Evolutionary conservation across 1,140 invertebrate genomes (phyloP), one percentile per base, ranked within the genome.

Genomic region (Listronotus oregonensis): DNA sequence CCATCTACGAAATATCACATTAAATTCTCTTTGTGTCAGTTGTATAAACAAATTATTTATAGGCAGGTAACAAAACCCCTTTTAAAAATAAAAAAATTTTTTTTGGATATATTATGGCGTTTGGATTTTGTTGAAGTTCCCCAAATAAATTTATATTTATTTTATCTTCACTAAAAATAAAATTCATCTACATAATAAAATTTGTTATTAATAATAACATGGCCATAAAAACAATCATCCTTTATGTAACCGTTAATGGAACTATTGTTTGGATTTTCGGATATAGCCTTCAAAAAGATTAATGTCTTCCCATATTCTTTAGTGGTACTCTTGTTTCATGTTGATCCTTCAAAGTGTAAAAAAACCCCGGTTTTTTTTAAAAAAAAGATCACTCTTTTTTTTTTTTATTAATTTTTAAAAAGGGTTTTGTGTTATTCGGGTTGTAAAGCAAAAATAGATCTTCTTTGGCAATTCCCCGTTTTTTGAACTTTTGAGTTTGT

Each of bases 161-260:
- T 27, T 27, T 5, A 27, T 27, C 21, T 5, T 27, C 5, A 3
- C 1, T 27, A n/a, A 27, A 3, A 3, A 27, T 27, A 27, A 27
- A 59, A 27, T 32, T 68, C 37, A 14, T 68, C 66, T 8, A 71
- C 44, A 56, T 68, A 68, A 44, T 52, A 71, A 27, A 63, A 10
- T 11, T 43, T 62, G 17, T 66, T 32, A 31, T 43, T 51, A 11
- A 67, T 17, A 27, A 57, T 42, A 7, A 71, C 14, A n/a, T 56
- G 60, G 12, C 69, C 69, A 55, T 68, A 71, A 56, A 71, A 71
- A 37, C 52, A 49, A 10, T 27, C 10, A 27, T 67, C 17, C 34
- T 67, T 49, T 17, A 71, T n/a, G 40, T 71, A 71, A 14, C 69
- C 69, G 37, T 37, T 58, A 9, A 68, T 54, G 8, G 60, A 61